phyloP scores from a whole-genome alignment of 2,888 invertebrate species.

The Orthosia gothica region DNA sequence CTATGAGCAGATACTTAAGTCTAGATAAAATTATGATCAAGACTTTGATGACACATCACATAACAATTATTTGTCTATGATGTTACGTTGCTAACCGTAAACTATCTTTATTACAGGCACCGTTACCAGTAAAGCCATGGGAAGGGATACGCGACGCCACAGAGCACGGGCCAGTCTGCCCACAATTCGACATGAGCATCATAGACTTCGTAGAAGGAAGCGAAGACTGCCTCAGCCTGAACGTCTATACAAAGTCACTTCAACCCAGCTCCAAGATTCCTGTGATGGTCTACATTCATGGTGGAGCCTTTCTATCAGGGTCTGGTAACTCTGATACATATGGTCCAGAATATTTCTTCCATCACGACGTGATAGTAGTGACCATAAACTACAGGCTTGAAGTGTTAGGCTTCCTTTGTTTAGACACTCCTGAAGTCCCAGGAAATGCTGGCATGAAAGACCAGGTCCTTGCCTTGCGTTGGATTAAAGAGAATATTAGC shows the following conservation, averaged over 20 bases:
- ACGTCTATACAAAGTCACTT: conserved; percentile 79
- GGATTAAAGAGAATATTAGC: conserved; percentile 80
- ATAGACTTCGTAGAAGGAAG: conserved; percentile 72
- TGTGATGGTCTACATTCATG: conserved; percentile 87
- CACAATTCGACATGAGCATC: conserved; percentile 78
- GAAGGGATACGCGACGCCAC: conserved; percentile 78
- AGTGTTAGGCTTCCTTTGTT: conserved; percentile 74
- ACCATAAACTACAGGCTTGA: conserved; percentile 86
- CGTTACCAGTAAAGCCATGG: conserved; percentile 78
- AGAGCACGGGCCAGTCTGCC: conserved; percentile 81
- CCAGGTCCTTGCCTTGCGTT: conserved; percentile 80
- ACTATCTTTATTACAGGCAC: conserved; percentile 72
- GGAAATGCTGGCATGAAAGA: conserved; percentile 86
- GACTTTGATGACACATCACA: neutral
- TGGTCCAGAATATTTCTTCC: conserved; percentile 83
- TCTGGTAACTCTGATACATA: conserved; percentile 79
- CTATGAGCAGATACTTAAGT: too few species aligned
- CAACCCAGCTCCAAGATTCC: conserved; percentile 72
- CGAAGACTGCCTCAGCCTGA: conserved; percentile 83
- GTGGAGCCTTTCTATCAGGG: conserved; percentile 83
- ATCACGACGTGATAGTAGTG: conserved; percentile 83
- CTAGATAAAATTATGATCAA: too few species aligned
- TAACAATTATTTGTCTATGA: neutral
- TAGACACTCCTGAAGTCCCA: conserved; percentile 79
- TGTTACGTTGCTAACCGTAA: neutral